phyloP scores from a whole-genome alignment of 2,797 vertebrate genomes.

The Peromyscus melanophrys region DNA sequence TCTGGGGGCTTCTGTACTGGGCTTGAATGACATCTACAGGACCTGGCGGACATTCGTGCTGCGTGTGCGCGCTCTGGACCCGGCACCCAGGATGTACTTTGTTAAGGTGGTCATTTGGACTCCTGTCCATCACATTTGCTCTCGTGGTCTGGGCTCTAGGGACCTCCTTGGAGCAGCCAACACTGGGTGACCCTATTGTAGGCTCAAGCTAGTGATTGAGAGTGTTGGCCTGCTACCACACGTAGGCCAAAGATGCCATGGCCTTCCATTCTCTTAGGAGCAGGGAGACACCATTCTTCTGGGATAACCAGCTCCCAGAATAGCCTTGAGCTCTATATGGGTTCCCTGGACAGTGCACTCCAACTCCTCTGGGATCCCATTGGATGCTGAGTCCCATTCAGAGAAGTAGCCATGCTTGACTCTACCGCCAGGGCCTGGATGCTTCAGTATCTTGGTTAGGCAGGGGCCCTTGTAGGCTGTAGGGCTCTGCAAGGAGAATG shows the following conservation, averaged over 20 bases:
- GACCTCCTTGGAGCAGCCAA: neutral
- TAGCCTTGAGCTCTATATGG: neutral
- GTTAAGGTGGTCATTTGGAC: constrained; percentile 92
- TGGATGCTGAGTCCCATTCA: neutral
- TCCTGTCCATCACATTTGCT: no score
- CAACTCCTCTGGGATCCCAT: no score
- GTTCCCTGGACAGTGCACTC: neutral
- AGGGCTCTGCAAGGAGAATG: neutral
- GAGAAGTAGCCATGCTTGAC: neutral
- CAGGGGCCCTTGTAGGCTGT: neutral
- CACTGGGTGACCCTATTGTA: neutral
- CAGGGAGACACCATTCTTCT: neutral
- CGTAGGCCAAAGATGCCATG: no score
- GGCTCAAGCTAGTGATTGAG: neutral
- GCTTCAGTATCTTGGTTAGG: neutral
- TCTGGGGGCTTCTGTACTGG: constrained; percentile 95
- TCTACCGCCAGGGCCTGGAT: neutral
- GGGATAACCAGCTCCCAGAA: neutral
- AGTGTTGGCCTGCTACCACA: neutral
- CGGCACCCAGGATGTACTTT: constrained; percentile 92
- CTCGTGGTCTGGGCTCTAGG: neutral
- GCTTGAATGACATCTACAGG: constrained; percentile 93
- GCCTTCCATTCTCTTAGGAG: neutral
- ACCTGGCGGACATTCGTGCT: constrained; percentile 89
- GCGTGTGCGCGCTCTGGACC: constrained; percentile 81